Conservation (phyloP, 2,888 invertebrate genomes). For the Meandrusa payeni region DNA sequence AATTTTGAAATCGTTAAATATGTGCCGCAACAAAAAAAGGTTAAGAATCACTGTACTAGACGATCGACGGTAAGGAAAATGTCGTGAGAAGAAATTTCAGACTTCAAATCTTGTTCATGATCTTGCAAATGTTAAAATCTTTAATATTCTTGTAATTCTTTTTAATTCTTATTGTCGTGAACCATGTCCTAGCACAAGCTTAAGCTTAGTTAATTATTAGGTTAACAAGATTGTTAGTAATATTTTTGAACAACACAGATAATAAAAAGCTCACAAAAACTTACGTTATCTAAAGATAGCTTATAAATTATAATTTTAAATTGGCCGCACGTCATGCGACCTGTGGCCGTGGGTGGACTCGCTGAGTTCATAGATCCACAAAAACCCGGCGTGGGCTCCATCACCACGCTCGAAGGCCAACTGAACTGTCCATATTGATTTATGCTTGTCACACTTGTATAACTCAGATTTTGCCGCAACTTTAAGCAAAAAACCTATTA, state of each 20-base stretch:
- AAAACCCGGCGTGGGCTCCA: slow-evolving; percentile 18
- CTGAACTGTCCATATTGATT: slow-evolving; percentile 5
- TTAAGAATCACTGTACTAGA: too few relatives aligned
- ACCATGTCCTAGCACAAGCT: too few relatives aligned
- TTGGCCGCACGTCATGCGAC: slow-evolving; percentile 8
- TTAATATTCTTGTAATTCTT: not conserved
- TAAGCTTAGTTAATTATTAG: too few relatives aligned
- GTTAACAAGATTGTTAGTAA: too few relatives aligned
- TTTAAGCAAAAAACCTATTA: too few relatives aligned
- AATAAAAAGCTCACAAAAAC: slow-evolving; percentile 5
- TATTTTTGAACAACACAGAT: not conserved
- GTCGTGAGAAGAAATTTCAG: too few relatives aligned
- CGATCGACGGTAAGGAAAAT: too few relatives aligned
- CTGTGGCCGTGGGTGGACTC: slow-evolving; percentile 10
- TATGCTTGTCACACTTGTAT: slow-evolving; percentile 4
- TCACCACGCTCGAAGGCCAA: slow-evolving; percentile 6
- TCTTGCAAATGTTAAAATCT: too few relatives aligned
- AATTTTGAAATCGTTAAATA: too few relatives aligned
- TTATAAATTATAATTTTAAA: slow-evolving; percentile 19
- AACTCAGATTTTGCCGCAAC: not conserved
- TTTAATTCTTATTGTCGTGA: too few relatives aligned
- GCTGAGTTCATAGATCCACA: slow-evolving; percentile 19
- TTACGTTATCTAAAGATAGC: slow-evolving; percentile 4
- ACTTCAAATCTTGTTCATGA: too few relatives aligned
- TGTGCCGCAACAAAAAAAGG: too few relatives aligned